Evolutionary conservation across 2,888 invertebrate species (phyloP).

Genomic region (Melinopterus prodromus): DNA sequence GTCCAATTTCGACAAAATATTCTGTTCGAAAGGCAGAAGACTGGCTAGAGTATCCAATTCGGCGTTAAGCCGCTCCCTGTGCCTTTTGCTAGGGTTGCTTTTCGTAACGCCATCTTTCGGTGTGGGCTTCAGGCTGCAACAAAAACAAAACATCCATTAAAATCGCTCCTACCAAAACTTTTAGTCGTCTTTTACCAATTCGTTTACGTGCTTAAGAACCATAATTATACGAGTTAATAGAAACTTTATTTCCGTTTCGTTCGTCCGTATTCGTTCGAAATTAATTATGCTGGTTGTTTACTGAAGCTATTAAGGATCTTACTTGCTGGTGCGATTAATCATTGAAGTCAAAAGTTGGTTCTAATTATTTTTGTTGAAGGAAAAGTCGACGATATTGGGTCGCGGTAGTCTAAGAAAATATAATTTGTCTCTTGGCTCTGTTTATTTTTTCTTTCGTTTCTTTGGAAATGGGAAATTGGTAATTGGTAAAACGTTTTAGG

Average conservation of each 20-base stretch:
- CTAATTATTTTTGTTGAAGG: not conserved
- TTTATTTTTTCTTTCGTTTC: not conserved
- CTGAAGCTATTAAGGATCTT: not conserved
- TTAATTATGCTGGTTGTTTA: not conserved
- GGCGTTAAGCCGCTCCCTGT: slow-evolving; percentile 96
- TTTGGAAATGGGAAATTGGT: not conserved
- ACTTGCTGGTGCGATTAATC: not conserved
- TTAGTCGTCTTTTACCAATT: not conserved
- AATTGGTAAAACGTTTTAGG: not conserved
- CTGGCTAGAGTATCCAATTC: slow-evolving; percentile 97
- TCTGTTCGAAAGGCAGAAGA: slow-evolving; percentile 95
- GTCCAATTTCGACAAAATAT: slow-evolving; percentile 97
- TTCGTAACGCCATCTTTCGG: slow-evolving; percentile 95
- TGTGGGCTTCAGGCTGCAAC: slow-evolving; percentile 89
- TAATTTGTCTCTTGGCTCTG: not conserved
- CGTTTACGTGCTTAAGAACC: not conserved
- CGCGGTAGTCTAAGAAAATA: too few species aligned
- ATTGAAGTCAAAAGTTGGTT: not conserved
- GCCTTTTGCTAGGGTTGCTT: slow-evolving; percentile 98
- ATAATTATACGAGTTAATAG: not conserved
- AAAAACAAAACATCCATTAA: slow-evolving; percentile 42
- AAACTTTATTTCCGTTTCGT: not conserved
- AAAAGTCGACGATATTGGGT: not conserved
- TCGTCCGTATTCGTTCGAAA: not conserved
- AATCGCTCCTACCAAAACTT: not conserved